Evolutionary conservation across 1,140 invertebrate genomes (phyloP).

Genomic region (Spodoptera frugiperda): DNA sequence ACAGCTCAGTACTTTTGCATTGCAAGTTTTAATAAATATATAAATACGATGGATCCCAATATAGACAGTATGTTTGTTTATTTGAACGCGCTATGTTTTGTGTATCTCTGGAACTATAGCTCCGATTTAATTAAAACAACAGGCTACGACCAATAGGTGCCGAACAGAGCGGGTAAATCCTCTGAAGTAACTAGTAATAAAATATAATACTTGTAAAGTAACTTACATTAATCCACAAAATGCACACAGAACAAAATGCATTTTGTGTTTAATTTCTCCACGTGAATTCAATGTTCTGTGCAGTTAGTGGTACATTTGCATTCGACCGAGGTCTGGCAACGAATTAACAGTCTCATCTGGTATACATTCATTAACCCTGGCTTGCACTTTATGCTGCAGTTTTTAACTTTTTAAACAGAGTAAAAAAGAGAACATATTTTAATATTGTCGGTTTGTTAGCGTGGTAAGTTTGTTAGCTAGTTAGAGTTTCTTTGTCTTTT

Average conservation of each 20-base stretch:
- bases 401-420: neutral
- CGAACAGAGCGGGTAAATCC: no score
- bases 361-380: neutral
- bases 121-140: no score
- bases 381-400: neutral
- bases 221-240: neutral
- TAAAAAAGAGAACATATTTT: neutral
- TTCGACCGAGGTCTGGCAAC: neutral
- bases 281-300: neutral
- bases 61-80: no score
- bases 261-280: neutral
- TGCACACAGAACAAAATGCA: neutral
- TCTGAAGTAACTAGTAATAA: no score
- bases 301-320: conserved; percentile 4
- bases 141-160: no score
- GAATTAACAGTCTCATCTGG: neutral
- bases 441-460: neutral
- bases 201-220: no score
- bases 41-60: no score
- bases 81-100: no score
- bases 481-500: no score
- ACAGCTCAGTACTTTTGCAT: no score
- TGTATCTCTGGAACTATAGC: no score
- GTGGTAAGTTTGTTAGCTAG: neutral
- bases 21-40: no score